phyloP scores from a whole-genome alignment of 2,797 vertebrate genomes.

The Iguana delicatissima region DNA sequence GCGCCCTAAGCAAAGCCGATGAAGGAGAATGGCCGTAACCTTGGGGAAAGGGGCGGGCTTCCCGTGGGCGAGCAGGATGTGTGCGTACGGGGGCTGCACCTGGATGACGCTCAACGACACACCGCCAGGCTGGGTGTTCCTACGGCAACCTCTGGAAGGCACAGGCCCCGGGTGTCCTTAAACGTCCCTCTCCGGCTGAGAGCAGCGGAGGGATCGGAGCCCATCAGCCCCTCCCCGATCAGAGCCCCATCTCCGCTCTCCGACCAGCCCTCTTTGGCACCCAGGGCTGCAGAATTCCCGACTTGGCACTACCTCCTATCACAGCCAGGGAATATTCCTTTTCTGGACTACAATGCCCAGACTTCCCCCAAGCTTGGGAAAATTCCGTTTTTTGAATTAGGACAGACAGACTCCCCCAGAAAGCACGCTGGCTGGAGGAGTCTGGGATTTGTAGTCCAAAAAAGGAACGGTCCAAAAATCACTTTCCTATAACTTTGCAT shows the following conservation, averaged over 20 bases:
- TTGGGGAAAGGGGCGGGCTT: not conserved
- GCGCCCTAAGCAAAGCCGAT: too few species aligned
- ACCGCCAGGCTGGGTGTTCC: slow-evolving; percentile 25
- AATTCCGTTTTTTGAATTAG: not conserved
- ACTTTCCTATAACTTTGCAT: too few species aligned
- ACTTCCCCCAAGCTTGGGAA: not conserved
- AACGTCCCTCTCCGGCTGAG: not conserved
- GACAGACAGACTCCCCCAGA: not conserved
- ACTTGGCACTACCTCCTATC: too few species aligned
- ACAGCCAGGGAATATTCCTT: too few species aligned
- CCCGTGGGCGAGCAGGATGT: not conserved
- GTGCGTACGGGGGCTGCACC: not conserved
- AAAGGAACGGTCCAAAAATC: not conserved
- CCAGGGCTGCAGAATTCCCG: not conserved
- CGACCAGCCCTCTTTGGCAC: too few species aligned
- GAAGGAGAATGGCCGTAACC: not conserved
- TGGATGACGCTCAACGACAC: slow-evolving; percentile 18
- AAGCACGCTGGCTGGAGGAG: too few species aligned
- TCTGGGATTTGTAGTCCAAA: too few species aligned
- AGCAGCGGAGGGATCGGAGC: too few species aligned
- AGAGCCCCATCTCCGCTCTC: not conserved
- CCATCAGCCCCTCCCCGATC: too few species aligned
- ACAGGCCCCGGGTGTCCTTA: not conserved
- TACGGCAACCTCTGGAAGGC: slow-evolving; percentile 22
- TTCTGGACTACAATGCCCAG: too few species aligned